Evolutionary conservation across 2,888 invertebrate species (phyloP).

Genomic region (Tachina lurida): DNA sequence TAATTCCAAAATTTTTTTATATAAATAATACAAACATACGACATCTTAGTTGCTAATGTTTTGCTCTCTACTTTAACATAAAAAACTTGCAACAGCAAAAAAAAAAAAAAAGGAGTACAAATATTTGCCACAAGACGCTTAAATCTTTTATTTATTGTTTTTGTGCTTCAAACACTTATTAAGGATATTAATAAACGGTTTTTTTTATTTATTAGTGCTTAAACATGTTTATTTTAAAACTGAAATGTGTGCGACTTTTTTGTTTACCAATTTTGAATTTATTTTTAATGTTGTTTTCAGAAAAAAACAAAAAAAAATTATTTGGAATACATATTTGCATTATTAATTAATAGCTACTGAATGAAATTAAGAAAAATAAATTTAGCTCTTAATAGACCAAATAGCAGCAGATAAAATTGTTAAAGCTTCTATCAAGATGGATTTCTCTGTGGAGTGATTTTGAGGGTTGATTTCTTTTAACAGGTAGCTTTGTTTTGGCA

Average conservation of each 20-base stretch:
- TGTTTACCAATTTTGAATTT: slow-evolving; percentile 15
- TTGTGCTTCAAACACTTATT: slow-evolving; percentile 13
- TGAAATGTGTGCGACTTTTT: slow-evolving; percentile 13
- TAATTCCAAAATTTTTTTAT: too few relatives aligned
- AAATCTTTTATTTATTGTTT: slow-evolving; percentile 44
- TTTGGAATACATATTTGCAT: neutral
- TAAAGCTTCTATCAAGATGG: neutral
- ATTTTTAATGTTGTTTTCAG: neutral
- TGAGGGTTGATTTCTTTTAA: slow-evolving; percentile 1
- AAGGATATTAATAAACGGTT: slow-evolving; percentile 49
- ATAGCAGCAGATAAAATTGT: neutral
- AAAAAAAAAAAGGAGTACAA: neutral
- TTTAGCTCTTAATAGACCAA: neutral
- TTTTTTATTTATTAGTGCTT: slow-evolving; percentile 62
- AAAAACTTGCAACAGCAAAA: neutral
- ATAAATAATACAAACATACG: too few relatives aligned
- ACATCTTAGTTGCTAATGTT: neutral
- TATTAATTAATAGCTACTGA: neutral
- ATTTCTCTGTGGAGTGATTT: neutral
- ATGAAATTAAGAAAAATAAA: neutral
- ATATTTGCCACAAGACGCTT: slow-evolving; percentile 26
- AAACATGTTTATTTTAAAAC: slow-evolving; percentile 45
- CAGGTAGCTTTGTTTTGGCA: neutral
- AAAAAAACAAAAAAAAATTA: neutral
- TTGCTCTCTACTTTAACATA: neutral